Conservation (phyloP, 2,113 vertebrate species). For the Mormoops blainvillei region DNA sequence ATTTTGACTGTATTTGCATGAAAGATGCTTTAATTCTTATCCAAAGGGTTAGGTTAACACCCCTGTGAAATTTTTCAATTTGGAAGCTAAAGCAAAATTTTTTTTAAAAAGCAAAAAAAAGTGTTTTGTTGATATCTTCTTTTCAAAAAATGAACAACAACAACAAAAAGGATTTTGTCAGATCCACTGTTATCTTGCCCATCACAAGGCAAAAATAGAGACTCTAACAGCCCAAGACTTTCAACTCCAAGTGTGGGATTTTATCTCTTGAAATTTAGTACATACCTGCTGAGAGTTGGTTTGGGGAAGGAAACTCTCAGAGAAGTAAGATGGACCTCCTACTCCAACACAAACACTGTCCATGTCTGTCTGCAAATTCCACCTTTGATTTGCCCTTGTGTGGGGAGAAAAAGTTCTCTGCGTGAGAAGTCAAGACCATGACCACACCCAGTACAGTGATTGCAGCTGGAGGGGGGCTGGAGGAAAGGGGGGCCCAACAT, state of each 20-base stretch:
- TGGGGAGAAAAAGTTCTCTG: background rate
- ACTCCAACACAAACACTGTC: accelerated
- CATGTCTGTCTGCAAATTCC: background rate
- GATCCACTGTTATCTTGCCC: background rate
- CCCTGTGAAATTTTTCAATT: background rate
- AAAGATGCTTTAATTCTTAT: background rate
- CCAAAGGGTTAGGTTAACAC: background rate
- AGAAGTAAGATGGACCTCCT: background rate
- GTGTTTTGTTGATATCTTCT: background rate
- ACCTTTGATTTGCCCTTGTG: background rate
- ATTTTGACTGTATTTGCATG: background rate
- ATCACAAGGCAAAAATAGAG: background rate
- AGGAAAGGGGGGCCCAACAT: background rate
- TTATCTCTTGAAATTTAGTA: background rate
- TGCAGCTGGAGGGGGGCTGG: background rate
- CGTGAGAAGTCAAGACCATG: background rate
- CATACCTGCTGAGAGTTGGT: background rate
- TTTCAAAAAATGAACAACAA: background rate
- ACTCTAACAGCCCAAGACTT: background rate
- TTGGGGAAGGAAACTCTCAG: background rate
- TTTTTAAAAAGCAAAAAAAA: background rate
- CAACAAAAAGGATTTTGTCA: background rate
- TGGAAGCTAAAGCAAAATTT: background rate
- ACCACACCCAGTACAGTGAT: background rate
- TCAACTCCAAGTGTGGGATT: background rate